These are phyloP conservation scores for Matsumyia berberina DNA, from an alignment of 2,888 invertebrate genomes.

Conservation along the genomic window DNA sequence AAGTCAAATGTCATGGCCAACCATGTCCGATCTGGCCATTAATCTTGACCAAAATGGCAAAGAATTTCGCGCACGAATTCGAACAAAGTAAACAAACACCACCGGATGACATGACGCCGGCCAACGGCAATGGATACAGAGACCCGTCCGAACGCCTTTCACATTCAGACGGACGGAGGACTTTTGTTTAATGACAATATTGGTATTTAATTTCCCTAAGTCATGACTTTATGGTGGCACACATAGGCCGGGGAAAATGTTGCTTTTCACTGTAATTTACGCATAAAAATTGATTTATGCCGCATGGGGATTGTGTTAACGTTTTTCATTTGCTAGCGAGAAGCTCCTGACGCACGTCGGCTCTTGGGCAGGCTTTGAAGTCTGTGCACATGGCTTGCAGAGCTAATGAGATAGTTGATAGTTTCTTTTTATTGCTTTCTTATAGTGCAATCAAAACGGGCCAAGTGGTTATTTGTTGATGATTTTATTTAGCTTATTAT, in stretches of 20 bases:
- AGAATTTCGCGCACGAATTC: conserved; percentile 64
- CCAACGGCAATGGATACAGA: too few species aligned
- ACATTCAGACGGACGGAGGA: conserved; percentile 31
- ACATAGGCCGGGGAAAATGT: conserved; percentile 41
- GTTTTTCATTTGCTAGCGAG: conserved; percentile 45
- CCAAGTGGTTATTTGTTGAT: conserved; percentile 51
- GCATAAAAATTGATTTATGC: conserved; percentile 72
- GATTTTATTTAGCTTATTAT: conserved; percentile 53
- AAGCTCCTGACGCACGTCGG: conserved; percentile 16
- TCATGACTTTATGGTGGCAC: conserved; percentile 53
- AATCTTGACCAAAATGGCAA: conserved; percentile 70
- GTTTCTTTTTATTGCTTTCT: conserved; percentile 31
- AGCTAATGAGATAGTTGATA: conserved; percentile 60
- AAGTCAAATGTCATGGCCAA: conserved; percentile 22
- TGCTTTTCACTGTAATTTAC: conserved; percentile 74
- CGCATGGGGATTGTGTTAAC: conserved; percentile 66
- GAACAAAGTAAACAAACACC: conserved; percentile 10
- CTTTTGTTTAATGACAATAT: conserved; percentile 58
- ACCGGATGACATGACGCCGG: conserved; percentile 24
- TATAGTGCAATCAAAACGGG: conserved; percentile 41
- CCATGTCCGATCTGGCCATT: conserved; percentile 43
- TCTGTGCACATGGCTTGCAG: conserved; percentile 8
- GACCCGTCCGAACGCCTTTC: conserved; percentile 61
- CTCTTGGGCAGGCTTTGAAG: conserved; percentile 38
- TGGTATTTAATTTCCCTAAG: conserved; percentile 70